Evolutionary conservation across 1,140 invertebrate genomes (phyloP).

Genomic region (Penaeus japonicus): DNA sequence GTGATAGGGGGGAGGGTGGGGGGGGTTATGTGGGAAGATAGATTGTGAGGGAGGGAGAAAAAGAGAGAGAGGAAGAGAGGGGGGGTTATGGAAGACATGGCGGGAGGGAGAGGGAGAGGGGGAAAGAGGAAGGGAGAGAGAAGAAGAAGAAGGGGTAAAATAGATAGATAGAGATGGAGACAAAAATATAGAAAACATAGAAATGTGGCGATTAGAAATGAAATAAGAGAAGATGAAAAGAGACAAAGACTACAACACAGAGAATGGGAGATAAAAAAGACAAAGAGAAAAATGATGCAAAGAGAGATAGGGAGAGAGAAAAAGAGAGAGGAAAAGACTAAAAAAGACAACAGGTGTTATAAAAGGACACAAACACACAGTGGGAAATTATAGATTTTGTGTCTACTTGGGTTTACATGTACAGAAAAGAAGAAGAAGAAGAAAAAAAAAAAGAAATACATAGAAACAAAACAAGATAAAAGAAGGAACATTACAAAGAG

Average conservation of each 20-base stretch:
- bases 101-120: not conserved
- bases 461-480: not conserved
- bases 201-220: no score
- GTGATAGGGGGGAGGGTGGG: not conserved
- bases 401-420: no score
- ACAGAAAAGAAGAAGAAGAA: not conserved
- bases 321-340: no score
- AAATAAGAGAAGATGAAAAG: not conserved
- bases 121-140: not conserved
- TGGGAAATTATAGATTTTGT: no score
- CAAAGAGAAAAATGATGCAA: not conserved
- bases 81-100: not conserved
- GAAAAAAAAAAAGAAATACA: not conserved
- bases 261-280: not conserved
- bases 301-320: no score
- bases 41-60: not conserved
- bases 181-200: no score
- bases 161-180: no score
- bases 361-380: no score
- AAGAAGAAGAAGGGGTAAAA: not conserved
- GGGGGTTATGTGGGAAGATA: not conserved
- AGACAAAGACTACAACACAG: not conserved
- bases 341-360: no score
- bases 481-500: not conserved
- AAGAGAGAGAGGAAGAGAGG: not conserved